phyloP scores from a whole-genome alignment of 2,113 vertebrate genomes.

The Boulengeromyrus knoepffleri region DNA sequence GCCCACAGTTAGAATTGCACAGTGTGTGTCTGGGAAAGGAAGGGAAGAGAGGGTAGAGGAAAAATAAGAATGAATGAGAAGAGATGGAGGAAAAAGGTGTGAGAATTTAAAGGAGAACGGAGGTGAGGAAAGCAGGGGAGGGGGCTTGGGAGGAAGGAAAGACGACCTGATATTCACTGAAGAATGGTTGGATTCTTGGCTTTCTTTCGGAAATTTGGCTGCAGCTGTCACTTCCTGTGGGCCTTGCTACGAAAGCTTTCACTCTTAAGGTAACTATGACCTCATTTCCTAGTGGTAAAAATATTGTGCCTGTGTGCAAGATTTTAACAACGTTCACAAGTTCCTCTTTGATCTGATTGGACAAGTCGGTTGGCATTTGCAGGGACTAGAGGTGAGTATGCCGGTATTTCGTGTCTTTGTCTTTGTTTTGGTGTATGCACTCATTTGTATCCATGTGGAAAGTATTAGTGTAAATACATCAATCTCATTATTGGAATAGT shows the following conservation, averaged over 20 bases:
- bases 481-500: not conserved
- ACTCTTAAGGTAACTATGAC: constrained; percentile 13
- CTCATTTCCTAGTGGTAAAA: constrained; percentile 17
- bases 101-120: not conserved
- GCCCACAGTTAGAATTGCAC: not conserved
- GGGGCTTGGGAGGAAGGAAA: constrained; percentile 16
- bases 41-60: not conserved
- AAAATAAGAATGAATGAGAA: not conserved
- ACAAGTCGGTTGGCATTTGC: not conserved
- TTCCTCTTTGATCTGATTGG: not conserved
- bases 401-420: not conserved
- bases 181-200: constrained; percentile 34
- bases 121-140: not conserved
- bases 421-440: not conserved
- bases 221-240: constrained; percentile 37
- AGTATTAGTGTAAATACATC: not conserved
- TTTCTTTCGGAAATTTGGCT: constrained; percentile 31
- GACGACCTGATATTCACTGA: constrained; percentile 13
- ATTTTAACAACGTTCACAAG: not conserved
- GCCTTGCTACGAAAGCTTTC: constrained; percentile 26
- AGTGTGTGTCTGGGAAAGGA: not conserved
- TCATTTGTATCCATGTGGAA: not conserved
- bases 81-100: not conserved
- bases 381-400: too few species aligned
- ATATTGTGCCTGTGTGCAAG: not conserved